Conservation (phyloP, 1,140 invertebrate species). For the Platorchestia sp. region DNA sequence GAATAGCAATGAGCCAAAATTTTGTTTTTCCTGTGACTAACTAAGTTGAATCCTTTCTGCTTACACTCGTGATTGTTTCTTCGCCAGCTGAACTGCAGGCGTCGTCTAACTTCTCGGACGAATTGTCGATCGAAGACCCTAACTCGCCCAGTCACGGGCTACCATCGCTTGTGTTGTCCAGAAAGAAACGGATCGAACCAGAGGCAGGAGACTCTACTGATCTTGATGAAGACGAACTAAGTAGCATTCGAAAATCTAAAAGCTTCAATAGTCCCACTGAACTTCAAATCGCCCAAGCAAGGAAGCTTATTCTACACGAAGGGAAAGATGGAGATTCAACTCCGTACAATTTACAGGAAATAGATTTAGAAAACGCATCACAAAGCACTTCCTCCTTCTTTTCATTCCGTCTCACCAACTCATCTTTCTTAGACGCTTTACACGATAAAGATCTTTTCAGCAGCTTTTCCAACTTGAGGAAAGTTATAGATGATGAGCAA, state of each 20-base stretch:
- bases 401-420: constrained; percentile 13
- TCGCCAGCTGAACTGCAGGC: neutral
- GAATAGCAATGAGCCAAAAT: neutral
- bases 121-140: neutral
- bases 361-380: neutral
- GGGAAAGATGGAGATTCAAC: constrained; percentile 23
- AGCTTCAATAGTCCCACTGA: neutral
- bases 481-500: neutral
- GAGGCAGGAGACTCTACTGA: neutral
- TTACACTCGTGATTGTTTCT: neutral
- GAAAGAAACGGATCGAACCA: neutral
- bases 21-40: neutral
- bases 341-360: neutral
- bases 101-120: neutral
- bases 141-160: neutral
- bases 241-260: neutral
- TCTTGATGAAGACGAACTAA: neutral
- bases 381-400: neutral
- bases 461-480: neutral
- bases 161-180: neutral
- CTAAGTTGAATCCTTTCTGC: neutral
- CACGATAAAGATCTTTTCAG: neutral
- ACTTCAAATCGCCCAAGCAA: constrained; percentile 34
- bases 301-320: constrained; percentile 1
- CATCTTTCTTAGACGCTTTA: neutral